Base-by-base conservation (phyloP, 2,888 invertebrate genomes). In the Phyllotreta striolata region DNA sequence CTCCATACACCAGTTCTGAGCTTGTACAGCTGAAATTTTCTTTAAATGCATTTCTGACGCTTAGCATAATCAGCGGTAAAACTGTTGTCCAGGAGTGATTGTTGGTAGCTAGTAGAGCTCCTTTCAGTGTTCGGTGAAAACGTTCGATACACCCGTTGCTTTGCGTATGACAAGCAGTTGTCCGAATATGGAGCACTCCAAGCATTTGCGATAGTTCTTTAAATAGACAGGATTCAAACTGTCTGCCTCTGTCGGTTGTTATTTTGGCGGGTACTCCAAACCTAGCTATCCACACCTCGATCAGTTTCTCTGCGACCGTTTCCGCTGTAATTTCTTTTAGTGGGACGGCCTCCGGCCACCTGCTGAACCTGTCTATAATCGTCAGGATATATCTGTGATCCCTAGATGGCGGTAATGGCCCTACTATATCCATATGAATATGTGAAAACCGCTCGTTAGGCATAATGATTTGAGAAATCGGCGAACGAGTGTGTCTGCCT, bases 131-230 rank as follows among this genome's bases (percentile, higher is more conserved):
- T 1, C 82, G 68, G 65, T 83, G 82, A 61, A 78, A 76, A 3
- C 80, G 67, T 66, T 83, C 80, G 3, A 82, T 73, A 59, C 81
- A 70, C 1, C 80, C 81, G 59, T 83, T 82, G 1, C 78, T 67
- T 44, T 74, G 71, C 6, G 80, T 74, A 62, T 80, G 77, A 64
- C 79, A 78, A 7, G 76, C 63, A 0, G 77, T 77, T 1, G 76
- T 78, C 37, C 70, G 64, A 0, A 65, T 61, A 10, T 63, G 68
- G n/a, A 71, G 10, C 37, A 67, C 61, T 7, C 76, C 76, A 1
- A 73, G 35, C 4, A 72, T 41, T 6, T 68, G 66, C 6, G 65
- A 62, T 8, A 73, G 66, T 8, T 64, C 68, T 24, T 47, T 47
- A 57, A 74, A 77, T 9, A 79, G 60, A 0, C 54, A 41, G 0